Base-by-base conservation (phyloP, 2,113 vertebrate species). In the Carassius auratus region DNA sequence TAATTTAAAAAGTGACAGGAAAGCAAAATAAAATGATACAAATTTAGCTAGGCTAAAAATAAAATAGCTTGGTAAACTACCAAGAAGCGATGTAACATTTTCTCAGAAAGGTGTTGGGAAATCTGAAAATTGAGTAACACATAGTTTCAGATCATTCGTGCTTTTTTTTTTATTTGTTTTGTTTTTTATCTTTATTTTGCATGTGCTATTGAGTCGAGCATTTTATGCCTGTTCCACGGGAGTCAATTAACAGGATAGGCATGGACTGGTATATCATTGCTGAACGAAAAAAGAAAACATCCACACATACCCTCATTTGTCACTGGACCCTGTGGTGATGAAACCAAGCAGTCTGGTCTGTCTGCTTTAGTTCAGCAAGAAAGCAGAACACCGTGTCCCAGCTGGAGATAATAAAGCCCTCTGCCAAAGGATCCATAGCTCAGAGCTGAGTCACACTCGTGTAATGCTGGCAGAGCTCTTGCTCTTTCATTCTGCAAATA, bases 361-460 rank as follows among this genome's bases (percentile, higher is more conserved):
- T 80, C 62, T 84, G 85, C 76, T 87, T 82, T 26, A 73, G 75
- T 66, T 68, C 50, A 88, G 90, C 90, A 90, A 89, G 89, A 81
- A 83, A 91, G 90, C 66, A 81, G 93, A 95, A 94, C 93, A 92
- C 89, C 92, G 85, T 83, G 93, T 94, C 93, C 94, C 92, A 91
- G 93, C 92, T 92, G 93, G 91, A 94, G 92, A 95, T 92, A 93
- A 94, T 93, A 89, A 90, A 91, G 87, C 92, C 92, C 86, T 64
- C 90, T 93, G 94, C 93, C 95, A 94, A 93, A 90, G 93, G 91
- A 90, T 89, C 91, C 93, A 94, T 95, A 94, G 93, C 93, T 94
- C 83, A 90, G 89, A 90, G 82, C 88, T 97, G 96, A 96, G 93
- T 96, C 95, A 95, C 88, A 83, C 82, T 85, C 66, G 59, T 79